Conservation (phyloP, 2,888 invertebrate species). For the Eupithecia insigniata region DNA sequence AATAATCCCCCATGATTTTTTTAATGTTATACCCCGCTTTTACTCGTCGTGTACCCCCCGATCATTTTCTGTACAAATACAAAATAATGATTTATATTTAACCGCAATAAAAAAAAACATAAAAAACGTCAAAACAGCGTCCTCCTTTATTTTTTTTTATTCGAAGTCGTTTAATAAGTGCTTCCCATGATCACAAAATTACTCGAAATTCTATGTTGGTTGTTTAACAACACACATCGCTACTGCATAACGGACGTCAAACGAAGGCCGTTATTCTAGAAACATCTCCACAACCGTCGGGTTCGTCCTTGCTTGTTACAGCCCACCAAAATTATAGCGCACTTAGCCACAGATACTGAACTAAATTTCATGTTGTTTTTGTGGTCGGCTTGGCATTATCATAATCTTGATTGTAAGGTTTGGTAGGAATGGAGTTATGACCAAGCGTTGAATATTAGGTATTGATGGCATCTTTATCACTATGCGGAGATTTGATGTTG, state of each 20-base stretch:
- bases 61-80: too few species aligned
- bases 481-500: not conserved
- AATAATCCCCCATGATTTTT: too few species aligned
- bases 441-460: not conserved
- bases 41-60: too few species aligned
- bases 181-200: too few species aligned
- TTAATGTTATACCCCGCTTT: too few species aligned
- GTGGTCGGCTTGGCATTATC: conserved; percentile 23
- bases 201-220: too few species aligned
- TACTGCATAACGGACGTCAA: not conserved
- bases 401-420: conserved; percentile 27
- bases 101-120: too few species aligned
- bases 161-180: too few species aligned
- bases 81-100: too few species aligned
- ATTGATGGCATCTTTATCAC: not conserved
- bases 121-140: too few species aligned
- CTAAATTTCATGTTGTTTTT: conserved; percentile 42
- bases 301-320: conserved; percentile 38
- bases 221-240: too few species aligned
- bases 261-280: not conserved
- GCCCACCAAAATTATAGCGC: conserved; percentile 38
- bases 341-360: conserved; percentile 41
- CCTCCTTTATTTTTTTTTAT: too few species aligned
- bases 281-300: conserved; percentile 17
- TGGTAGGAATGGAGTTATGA: conserved; percentile 13